phyloP scores from a whole-genome alignment of 2,888 invertebrate genomes.

The Bombylius discolor region DNA sequence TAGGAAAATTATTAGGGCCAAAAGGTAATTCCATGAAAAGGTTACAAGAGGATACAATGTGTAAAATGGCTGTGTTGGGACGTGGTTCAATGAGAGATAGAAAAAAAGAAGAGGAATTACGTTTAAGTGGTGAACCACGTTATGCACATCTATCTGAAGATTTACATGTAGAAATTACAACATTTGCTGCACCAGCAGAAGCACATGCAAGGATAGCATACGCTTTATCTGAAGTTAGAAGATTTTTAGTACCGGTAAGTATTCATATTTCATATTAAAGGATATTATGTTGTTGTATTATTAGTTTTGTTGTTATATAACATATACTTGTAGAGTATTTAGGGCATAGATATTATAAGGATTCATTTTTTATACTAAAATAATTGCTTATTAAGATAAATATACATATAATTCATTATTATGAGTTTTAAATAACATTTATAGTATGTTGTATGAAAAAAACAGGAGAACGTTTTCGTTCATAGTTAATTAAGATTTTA shows the following conservation, averaged over 20 bases:
- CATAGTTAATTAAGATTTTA: too few relatives aligned
- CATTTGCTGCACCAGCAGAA: conserved; percentile 81
- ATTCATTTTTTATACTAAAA: too few relatives aligned
- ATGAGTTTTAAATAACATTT: too few relatives aligned
- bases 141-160: conserved; percentile 85
- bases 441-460: too few relatives aligned
- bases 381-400: too few relatives aligned
- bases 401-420: too few relatives aligned
- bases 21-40: conserved; percentile 87
- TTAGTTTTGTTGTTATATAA: too few relatives aligned
- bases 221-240: conserved; percentile 64
- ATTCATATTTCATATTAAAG: background rate
- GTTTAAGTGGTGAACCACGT: conserved; percentile 81
- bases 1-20: conserved; percentile 85
- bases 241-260: conserved; percentile 65
- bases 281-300: too few relatives aligned
- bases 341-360: too few relatives aligned
- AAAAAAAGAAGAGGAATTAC: conserved; percentile 87
- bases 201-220: conserved; percentile 78
- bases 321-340: too few relatives aligned
- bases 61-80: conserved; percentile 90
- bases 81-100: conserved; percentile 89
- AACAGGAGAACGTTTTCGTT: too few relatives aligned
- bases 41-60: conserved; percentile 87
- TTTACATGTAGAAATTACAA: conserved; percentile 83